phyloP scores from a whole-genome alignment of 2,888 invertebrate genomes.

The Luperina nickerlii region DNA sequence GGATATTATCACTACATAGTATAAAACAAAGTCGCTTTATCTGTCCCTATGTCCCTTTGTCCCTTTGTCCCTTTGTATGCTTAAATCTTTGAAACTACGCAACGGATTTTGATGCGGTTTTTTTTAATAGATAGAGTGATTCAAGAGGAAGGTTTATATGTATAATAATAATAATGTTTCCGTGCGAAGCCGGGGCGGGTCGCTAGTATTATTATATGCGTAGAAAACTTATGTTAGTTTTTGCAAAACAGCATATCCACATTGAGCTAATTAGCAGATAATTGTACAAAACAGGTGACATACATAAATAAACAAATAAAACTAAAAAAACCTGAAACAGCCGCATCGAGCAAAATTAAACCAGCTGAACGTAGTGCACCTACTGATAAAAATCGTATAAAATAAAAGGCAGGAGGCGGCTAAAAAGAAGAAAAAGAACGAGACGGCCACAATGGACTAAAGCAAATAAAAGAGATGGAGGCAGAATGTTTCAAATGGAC shows the following conservation, averaged over 20 bases:
- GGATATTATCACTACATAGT: too few relatives aligned
- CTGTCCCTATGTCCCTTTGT: too few relatives aligned
- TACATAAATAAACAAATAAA: constrained; percentile 22
- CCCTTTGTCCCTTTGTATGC: too few relatives aligned
- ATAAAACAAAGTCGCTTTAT: too few relatives aligned
- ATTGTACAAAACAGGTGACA: not conserved
- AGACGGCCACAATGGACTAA: constrained; percentile 72
- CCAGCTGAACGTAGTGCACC: constrained; percentile 55
- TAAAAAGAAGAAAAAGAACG: constrained; percentile 70
- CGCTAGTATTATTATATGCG: too few relatives aligned
- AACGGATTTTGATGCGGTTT: too few relatives aligned
- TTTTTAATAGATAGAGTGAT: too few relatives aligned
- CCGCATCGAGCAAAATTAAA: constrained; percentile 63
- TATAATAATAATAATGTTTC: too few relatives aligned
- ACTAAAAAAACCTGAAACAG: constrained; percentile 35
- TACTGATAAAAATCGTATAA: constrained; percentile 70
- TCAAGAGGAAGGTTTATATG: too few relatives aligned
- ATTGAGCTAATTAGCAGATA: constrained; percentile 19
- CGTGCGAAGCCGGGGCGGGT: too few relatives aligned
- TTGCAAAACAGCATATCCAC: constrained; percentile 1
- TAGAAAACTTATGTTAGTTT: not conserved
- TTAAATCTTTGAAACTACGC: too few relatives aligned
- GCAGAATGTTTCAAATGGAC: constrained; percentile 83
- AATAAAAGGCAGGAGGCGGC: constrained; percentile 71
- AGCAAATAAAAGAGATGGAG: constrained; percentile 77